These are phyloP conservation scores for Thaumatotibia leucotreta DNA, from an alignment of 1,140 invertebrate genomes.

Conservation along the genomic window DNA sequence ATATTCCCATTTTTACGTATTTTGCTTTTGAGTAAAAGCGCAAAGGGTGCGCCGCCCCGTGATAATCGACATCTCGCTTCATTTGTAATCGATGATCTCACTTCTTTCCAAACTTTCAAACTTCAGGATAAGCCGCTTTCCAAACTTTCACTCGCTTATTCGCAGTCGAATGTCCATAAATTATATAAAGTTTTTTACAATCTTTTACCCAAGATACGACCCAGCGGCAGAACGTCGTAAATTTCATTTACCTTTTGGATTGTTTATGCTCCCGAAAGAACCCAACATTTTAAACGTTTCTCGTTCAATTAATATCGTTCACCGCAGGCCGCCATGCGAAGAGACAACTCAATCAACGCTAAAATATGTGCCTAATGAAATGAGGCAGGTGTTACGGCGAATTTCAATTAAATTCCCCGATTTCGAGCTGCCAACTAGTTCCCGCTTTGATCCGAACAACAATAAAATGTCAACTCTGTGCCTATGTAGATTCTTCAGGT, in stretches of 20 bases:
- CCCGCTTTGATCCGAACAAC: not conserved
- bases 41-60: not conserved
- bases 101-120: conserved; percentile 11
- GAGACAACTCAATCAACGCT: not conserved
- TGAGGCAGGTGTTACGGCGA: not conserved
- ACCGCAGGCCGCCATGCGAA: not conserved
- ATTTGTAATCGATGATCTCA: conserved; percentile 11
- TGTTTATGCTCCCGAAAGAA: not conserved
- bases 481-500: not conserved
- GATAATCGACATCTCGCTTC: conserved; percentile 6
- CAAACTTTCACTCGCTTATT: not conserved
- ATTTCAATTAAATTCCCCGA: not conserved
- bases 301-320: not conserved
- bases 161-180: not conserved
- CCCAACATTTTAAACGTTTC: not conserved
- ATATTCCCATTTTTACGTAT: no score
- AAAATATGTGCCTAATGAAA: not conserved
- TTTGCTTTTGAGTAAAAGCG: no score
- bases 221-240: not conserved
- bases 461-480: not conserved
- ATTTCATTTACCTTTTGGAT: not conserved
- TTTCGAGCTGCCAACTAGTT: not conserved
- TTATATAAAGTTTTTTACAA: not conserved
- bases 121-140: not conserved
- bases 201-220: not conserved